Base-by-base conservation (phyloP, 2,113 vertebrate species). In the Puntigrus tetrazona region DNA sequence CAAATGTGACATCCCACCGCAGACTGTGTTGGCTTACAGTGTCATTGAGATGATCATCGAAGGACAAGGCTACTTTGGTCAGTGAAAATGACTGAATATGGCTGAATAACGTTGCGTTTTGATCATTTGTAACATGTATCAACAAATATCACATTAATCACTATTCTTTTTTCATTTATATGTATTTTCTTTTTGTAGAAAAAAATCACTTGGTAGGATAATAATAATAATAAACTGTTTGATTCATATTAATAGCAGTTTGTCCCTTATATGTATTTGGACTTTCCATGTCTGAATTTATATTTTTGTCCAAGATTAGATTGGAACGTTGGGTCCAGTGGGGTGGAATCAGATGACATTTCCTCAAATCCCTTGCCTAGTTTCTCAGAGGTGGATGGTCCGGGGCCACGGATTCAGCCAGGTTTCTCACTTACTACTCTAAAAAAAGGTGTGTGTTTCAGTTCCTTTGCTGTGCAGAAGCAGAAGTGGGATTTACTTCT, bases 1-100 rank as follows among this genome's bases (percentile, higher is more conserved):
- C 84, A 92, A 93, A 43, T 83, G 98, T 87, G 94, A 96, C 90
- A 97, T 99, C 86, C 97, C 96, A 0, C 87, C 95, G 4, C 74
- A 90, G 20, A 96, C 97, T 0, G 86, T 97, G 63, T 90, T 99
- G 41, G 97, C 98, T 6, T 99, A 95, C 0, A 90, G 96, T 78
- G 85, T 98, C 82, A 92, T 94, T 4, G 96, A 99, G 82, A 88
- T 99, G 61, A 92, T 93, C 4, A 89, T 99, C 84, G 95, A 94
- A 69, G 88, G 65, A 2, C 88, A 92, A 0, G 97, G 98, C 45
- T 92, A 92, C 20, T 98, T 94, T 14, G 94, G 98, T 99, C 89
- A 96, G 97, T 94, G 38, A 29, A 36, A 43, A 47, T 18, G 41
- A 18, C 50, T 76, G 13, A 22, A 67, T 67, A 20, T 52, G 43